These are phyloP conservation scores for Pararge aegeria DNA, from an alignment of 1,140 invertebrate species.

Conservation along the genomic window DNA sequence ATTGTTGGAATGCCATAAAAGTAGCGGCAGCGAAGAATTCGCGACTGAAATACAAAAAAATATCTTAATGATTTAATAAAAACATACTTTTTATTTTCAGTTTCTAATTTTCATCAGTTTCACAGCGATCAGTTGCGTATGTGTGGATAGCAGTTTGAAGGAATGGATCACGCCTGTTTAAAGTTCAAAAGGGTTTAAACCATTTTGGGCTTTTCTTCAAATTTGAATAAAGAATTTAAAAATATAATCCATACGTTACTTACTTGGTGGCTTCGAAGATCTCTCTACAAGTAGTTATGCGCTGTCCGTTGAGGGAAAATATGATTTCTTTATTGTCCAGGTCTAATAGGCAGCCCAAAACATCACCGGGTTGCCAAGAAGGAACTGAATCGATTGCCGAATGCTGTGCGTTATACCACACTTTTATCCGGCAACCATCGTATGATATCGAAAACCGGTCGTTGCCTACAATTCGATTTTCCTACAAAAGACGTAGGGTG, in stretches of 20 bases:
- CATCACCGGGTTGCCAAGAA: slow-evolving; percentile 91
- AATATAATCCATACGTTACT: no score
- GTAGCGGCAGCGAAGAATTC: slow-evolving; percentile 96
- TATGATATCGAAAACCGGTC: slow-evolving; percentile 94
- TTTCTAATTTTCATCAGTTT: no score
- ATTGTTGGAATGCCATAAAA: slow-evolving; percentile 98
- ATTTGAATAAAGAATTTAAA: no score
- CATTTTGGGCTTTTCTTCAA: no score
- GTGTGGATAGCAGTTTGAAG: no score
- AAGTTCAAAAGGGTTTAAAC: no score
- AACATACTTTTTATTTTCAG: no score
- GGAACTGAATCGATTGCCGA: slow-evolving; percentile 81
- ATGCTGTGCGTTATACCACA: slow-evolving; percentile 93
- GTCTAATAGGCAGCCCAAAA: slow-evolving; percentile 92
- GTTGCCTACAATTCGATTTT: slow-evolving; percentile 96
- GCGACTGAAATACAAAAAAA: slow-evolving; percentile 80
- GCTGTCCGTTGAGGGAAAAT: slow-evolving; percentile 91
- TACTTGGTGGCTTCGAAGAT: slow-evolving; percentile 91
- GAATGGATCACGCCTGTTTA: no score
- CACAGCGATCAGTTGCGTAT: no score
- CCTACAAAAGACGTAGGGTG: slow-evolving; percentile 76
- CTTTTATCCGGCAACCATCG: slow-evolving; percentile 93
- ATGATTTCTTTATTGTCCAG: slow-evolving; percentile 85
- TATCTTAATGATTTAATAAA: no score
- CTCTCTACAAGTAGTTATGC: slow-evolving; percentile 85